Percentiles rank a stretch among this genome's conserved stretches.
These are phyloP conservation scores for Netelia inedita DNA, from an alignment of 2,888 invertebrate genomes.

Conservation along the genomic window DNA sequence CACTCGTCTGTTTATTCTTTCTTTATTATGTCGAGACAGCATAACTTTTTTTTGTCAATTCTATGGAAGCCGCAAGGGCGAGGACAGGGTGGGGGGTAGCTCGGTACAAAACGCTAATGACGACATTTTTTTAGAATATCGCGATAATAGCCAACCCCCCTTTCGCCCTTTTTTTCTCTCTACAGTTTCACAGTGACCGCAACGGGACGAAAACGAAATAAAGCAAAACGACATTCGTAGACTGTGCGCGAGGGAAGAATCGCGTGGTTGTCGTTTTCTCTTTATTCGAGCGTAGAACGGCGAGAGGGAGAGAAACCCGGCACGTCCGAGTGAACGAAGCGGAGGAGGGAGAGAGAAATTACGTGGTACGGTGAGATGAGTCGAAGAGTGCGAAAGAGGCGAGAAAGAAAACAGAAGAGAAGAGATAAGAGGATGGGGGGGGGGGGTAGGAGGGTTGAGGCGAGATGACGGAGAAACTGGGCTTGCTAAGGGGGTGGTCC, in stretches of 20 bases:
- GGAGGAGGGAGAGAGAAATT: conserved; percentile 19
- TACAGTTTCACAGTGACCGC: conserved; percentile 53
- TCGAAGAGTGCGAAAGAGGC: conserved; percentile 24
- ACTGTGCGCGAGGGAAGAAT: conserved; percentile 20
- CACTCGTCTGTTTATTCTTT: too few species aligned
- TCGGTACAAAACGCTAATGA: conserved; percentile 52
- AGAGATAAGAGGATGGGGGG: conserved; percentile 21
- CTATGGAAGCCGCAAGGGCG: neutral
- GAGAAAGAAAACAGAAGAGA: conserved; percentile 37
- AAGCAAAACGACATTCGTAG: conserved; percentile 21
- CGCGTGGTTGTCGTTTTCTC: conserved; percentile 4
- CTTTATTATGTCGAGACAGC: neutral
- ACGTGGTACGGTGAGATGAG: conserved; percentile 9
- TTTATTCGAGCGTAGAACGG: conserved; percentile 34
- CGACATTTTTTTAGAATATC: conserved; percentile 56
- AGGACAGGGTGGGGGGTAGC: conserved; percentile 9
- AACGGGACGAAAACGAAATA: conserved; percentile 48
- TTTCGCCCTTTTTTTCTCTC: neutral
- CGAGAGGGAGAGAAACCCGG: conserved; percentile 33
- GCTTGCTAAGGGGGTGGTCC: conserved; percentile 69
- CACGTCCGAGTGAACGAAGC: conserved; percentile 56
- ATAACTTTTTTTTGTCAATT: conserved; percentile 35
- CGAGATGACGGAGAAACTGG: conserved; percentile 56
- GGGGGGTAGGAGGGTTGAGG: neutral
- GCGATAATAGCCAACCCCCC: conserved; percentile 47